phyloP scores from a whole-genome alignment of 2,797 vertebrate species.

The Carapus acus region DNA sequence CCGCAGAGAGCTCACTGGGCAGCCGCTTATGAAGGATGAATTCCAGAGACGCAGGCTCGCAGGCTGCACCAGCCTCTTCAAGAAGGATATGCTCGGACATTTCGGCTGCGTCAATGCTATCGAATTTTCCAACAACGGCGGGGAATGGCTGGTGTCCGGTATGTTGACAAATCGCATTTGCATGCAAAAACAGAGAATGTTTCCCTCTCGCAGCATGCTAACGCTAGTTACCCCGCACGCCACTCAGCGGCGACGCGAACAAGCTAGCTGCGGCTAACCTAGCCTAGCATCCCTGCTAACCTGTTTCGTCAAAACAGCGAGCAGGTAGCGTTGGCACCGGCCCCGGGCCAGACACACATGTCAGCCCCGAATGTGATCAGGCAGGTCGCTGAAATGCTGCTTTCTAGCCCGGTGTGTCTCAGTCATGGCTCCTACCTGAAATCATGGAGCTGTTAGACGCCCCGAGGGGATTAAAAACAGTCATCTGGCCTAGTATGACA shows the following conservation, averaged over 20 bases:
- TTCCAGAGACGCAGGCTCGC: conserved; percentile 90
- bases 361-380: conserved; percentile 17
- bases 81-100: conserved; percentile 94
- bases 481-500: conserved; percentile 46
- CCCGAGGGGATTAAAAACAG: conserved; percentile 37
- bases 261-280: conserved; percentile 35
- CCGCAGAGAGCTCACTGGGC: conserved; percentile 84
- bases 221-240: conserved; percentile 25
- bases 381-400: background rate
- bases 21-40: conserved; percentile 89
- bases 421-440: conserved; percentile 12
- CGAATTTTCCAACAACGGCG: conserved; percentile 98
- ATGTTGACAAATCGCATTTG: conserved; percentile 70
- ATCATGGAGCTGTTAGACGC: conserved; percentile 15
- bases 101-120: conserved; percentile 99
- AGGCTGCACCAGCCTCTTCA: conserved; percentile 91
- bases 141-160: conserved; percentile 97
- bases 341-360: conserved; percentile 20
- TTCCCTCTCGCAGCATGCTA: conserved; percentile 48
- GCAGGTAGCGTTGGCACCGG: conserved; percentile 16
- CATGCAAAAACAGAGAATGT: conserved; percentile 15
- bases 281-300: conserved; percentile 46
- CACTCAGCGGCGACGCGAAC: conserved; percentile 35
- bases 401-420: background rate
- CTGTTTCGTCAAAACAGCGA: conserved; percentile 18